Base-by-base conservation (phyloP, 2,888 invertebrate genomes). In the Drosophila helvetica region DNA sequence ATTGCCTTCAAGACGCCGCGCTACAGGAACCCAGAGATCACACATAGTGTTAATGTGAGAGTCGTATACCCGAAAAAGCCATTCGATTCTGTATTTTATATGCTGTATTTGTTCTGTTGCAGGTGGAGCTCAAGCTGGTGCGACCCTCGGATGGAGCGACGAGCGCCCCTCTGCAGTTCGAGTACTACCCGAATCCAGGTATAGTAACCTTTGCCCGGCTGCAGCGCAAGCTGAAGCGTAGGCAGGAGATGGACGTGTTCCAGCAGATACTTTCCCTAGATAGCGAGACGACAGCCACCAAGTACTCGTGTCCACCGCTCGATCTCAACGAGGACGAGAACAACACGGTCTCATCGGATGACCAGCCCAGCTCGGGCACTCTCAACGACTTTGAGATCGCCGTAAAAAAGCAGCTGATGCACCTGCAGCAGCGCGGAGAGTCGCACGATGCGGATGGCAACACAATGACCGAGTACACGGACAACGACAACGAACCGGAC, bases 151-250 rank as follows among this genome's bases (percentile, higher is more conserved):
- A 98, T 92, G 94, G 94, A 78, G 95, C 95, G 54, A 94, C 94
- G 62, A 97, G 98, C 91, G 96, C 96, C 88, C 93, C 97, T 1
- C 93, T 96, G 74, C 95, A 95, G 33, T 98, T 98, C 93, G 96
- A 96, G 92, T 89, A 79, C 54, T 80, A 78, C 60, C 92, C 96
- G 67, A 95, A 95, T 90, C 94, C 95, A 95, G 96, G 96, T 97
- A 96, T 95, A 95, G 95, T 96, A 93, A 94, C 94, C 80, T 94
- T 94, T 92, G 94, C 94, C 93, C 94, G 94, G 53, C 92, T 94
- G 80, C 93, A 94, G 80, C 93, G 94, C 78, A 91, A 91, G 74
- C 92, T 94, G 74, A 93, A 93, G 79, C 94, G 94, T 88, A 95
- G 95, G 80, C 94, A 90, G 79, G 91, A 92, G 75, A 82, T 91